Percentiles rank a stretch among this genome's conserved stretches.
These are phyloP conservation scores for Dallia pectoralis DNA, from an alignment of 2,797 vertebrate species.

Conservation along the genomic window DNA sequence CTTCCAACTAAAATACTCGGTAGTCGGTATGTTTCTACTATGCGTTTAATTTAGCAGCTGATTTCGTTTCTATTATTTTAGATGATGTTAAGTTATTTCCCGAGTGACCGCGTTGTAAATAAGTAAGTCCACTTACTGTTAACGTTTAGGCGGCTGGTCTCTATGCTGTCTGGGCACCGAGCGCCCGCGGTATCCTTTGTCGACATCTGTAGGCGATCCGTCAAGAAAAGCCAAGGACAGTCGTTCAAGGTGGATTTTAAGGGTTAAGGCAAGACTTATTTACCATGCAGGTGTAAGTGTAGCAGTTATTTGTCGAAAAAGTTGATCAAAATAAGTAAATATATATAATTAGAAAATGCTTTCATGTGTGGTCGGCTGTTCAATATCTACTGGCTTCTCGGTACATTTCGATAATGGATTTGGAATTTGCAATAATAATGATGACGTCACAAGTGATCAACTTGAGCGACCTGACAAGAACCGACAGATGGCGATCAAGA, in stretches of 20 bases:
- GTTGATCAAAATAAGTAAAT: too few species aligned
- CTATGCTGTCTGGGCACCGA: not conserved
- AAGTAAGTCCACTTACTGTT: conserved; percentile 7
- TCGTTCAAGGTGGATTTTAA: not conserved
- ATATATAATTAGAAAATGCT: not conserved
- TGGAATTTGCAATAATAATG: not conserved
- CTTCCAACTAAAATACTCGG: too few species aligned
- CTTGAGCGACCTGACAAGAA: not conserved
- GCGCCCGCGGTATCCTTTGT: not conserved
- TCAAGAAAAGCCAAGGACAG: not conserved
- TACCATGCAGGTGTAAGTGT: too few species aligned
- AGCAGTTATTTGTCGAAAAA: too few species aligned
- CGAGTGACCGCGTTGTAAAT: too few species aligned
- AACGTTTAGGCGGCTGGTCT: not conserved
- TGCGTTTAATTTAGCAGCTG: too few species aligned
- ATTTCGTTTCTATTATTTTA: too few species aligned
- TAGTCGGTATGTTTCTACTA: too few species aligned
- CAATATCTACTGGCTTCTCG: not conserved
- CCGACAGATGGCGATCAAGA: not conserved
- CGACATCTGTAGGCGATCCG: not conserved
- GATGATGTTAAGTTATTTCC: too few species aligned
- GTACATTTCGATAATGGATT: not conserved
- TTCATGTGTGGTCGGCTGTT: not conserved
- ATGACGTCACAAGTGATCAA: not conserved
- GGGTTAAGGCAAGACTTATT: not conserved